Conservation (phyloP, 1,140 invertebrate genomes). For the Achroia grisella region DNA sequence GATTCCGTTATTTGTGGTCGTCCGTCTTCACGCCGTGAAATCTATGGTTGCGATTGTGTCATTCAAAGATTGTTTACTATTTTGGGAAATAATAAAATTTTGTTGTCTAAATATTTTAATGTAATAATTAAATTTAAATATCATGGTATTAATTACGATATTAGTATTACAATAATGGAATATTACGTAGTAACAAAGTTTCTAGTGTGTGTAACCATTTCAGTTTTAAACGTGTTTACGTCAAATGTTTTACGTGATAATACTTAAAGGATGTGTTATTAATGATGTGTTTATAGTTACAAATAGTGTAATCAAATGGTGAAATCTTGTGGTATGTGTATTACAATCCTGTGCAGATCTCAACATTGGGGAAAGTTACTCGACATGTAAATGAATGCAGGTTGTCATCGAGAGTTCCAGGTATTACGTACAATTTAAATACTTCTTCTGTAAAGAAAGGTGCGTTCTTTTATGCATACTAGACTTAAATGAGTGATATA, state of each 20-base stretch:
- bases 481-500: no score
- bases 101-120: slow-evolving; percentile 15
- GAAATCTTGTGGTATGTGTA: slow-evolving; percentile 12
- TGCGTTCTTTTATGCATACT: no score
- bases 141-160: slow-evolving; percentile 10
- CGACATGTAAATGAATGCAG: slow-evolving; percentile 23
- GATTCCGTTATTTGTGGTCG: slow-evolving; percentile 64
- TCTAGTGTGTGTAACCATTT: slow-evolving; percentile 11
- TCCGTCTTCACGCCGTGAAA: slow-evolving; percentile 55
- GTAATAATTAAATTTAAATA: slow-evolving; percentile 10
- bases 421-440: slow-evolving; percentile 7
- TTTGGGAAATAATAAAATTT: slow-evolving; percentile 39
- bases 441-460: no score
- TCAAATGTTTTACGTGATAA: slow-evolving; percentile 46
- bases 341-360: slow-evolving; percentile 2
- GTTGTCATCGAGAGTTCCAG: slow-evolving; percentile 24
- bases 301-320: slow-evolving; percentile 3
- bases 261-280: slow-evolving; percentile 9
- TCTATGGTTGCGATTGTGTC: slow-evolving; percentile 70
- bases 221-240: slow-evolving; percentile 54
- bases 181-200: slow-evolving; percentile 8
- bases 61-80: slow-evolving; percentile 66
- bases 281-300: slow-evolving; percentile 5
- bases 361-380: slow-evolving; percentile 13
- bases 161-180: slow-evolving; percentile 10